phyloP scores from a whole-genome alignment of 2,888 invertebrate genomes.

The Rhorus exstirpatorius region DNA sequence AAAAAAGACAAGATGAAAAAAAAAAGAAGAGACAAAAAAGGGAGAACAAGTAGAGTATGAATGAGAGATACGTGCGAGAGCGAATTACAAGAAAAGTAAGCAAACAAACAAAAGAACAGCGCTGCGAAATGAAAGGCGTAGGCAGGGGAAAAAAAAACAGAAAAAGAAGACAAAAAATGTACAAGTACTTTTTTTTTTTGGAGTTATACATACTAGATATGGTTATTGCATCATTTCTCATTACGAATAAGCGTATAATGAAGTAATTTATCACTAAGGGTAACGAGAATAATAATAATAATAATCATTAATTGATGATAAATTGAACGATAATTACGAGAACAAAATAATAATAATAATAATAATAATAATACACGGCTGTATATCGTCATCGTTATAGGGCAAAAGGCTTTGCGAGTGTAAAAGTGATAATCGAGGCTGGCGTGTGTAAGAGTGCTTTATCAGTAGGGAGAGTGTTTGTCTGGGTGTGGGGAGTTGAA shows the following conservation, averaged over 20 bases:
- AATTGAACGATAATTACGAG: slow-evolving; percentile 48
- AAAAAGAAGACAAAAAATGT: slow-evolving; percentile 55
- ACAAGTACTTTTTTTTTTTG: slow-evolving; percentile 66
- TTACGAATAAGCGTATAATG: slow-evolving; percentile 68
- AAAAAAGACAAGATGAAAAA: slow-evolving; percentile 41
- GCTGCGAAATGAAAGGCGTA: slow-evolving; percentile 14
- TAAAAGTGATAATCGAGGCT: slow-evolving; percentile 75
- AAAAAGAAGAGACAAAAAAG: slow-evolving; percentile 40
- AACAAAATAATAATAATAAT: slow-evolving; percentile 48
- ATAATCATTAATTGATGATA: slow-evolving; percentile 66
- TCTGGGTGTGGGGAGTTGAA: slow-evolving; percentile 33
- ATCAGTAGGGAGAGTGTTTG: slow-evolving; percentile 46
- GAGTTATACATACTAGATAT: slow-evolving; percentile 69
- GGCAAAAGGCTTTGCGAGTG: slow-evolving; percentile 73
- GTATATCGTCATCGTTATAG: slow-evolving; percentile 71
- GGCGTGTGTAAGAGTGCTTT: slow-evolving; percentile 76
- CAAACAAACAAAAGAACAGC: neutral
- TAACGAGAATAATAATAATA: slow-evolving; percentile 71
- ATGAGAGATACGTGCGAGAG: slow-evolving; percentile 47
- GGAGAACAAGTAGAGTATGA: slow-evolving; percentile 38
- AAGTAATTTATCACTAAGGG: slow-evolving; percentile 67
- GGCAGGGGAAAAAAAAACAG: slow-evolving; percentile 35
- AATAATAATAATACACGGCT: slow-evolving; percentile 61
- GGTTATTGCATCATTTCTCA: slow-evolving; percentile 70
- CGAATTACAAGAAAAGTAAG: neutral